These are phyloP conservation scores for Herminia tarsipennalis DNA, from an alignment of 2,888 invertebrate species.

Conservation along the genomic window DNA sequence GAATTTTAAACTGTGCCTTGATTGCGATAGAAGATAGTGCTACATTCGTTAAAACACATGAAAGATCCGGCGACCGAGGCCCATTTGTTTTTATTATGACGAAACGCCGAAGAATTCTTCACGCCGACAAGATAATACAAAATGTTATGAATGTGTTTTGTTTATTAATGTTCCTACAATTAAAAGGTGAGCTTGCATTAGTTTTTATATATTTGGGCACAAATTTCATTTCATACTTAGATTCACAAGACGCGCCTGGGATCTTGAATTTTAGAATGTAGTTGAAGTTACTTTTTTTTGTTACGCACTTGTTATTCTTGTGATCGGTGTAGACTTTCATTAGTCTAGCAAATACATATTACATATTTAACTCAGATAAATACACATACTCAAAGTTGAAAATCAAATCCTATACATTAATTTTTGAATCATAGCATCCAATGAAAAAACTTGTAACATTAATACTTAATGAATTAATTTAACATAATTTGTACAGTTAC, in stretches of 20 bases:
- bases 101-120: conserved; percentile 80
- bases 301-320: too few species aligned
- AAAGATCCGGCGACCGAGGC: conserved; percentile 38
- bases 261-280: not conserved
- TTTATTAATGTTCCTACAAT: conserved; percentile 80
- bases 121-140: conserved; percentile 81
- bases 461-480: too few species aligned
- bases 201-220: not conserved
- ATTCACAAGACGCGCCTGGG: not conserved
- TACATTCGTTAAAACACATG: conserved; percentile 53
- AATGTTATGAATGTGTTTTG: conserved; percentile 77
- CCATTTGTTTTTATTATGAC: conserved; percentile 83
- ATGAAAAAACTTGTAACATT: too few species aligned
- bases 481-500: too few species aligned
- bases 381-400: too few species aligned
- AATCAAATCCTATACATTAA: too few species aligned
- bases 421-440: too few species aligned
- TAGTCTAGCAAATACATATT: too few species aligned
- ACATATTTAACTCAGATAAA: too few species aligned
- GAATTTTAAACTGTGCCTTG: conserved; percentile 40
- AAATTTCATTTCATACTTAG: not conserved
- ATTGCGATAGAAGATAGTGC: conserved; percentile 12
- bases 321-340: too few species aligned
- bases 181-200: conserved; percentile 62
- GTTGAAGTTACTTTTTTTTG: too few species aligned